Evolutionary conservation across 2,113 vertebrate genomes (phyloP), one percentile per base, ranked within the genome.

Genomic region (Mormyrus iriodes): DNA sequence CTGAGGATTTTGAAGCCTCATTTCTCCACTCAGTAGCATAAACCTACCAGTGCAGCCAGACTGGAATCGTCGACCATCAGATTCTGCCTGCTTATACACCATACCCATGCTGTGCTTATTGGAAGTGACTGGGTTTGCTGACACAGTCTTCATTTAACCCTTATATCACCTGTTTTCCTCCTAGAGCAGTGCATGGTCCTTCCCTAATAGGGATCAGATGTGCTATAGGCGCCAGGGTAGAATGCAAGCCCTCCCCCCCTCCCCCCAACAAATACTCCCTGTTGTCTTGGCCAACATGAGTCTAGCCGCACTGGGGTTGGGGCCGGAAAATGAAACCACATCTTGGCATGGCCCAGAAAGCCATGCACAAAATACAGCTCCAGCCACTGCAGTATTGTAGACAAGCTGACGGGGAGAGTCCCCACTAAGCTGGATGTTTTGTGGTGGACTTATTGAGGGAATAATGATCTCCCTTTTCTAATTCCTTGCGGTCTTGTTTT

Each of bases 161-260:
- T 90, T 90, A 91, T 85, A 65, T 89, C 61, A 88, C 27, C 84
- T 51, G 76, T 27, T 86, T 82, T 87, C 55, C 69, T 87, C 85
- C 83, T 39, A 90, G 90, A 92, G 92, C 92, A 90, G 79, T 31
- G 91, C 92, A 88, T 93, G 88, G 92, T 94, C 93, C 92, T 92
- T 92, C 93, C 92, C 91, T 95, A 95, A 96, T 95, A 93, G 93
- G 93, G 94, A 95, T 95, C 95, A 95, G 95, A 94, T 95, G 95
- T 95, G 94, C 93, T 95, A 93, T 95, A 94, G 95, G 95, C 93
- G 39, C 91, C 93, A 92, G 95, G 93, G 95, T 94, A 94, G 93
- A 92, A 93, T 93, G 94, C 93, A 93, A 95, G 94, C 94, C 90
- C 89, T 86, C 0, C 35, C 73, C 31, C 69, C 87, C 90, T 92